Conservation (phyloP, 2,888 invertebrate species). For the Sipunculus nudus region DNA sequence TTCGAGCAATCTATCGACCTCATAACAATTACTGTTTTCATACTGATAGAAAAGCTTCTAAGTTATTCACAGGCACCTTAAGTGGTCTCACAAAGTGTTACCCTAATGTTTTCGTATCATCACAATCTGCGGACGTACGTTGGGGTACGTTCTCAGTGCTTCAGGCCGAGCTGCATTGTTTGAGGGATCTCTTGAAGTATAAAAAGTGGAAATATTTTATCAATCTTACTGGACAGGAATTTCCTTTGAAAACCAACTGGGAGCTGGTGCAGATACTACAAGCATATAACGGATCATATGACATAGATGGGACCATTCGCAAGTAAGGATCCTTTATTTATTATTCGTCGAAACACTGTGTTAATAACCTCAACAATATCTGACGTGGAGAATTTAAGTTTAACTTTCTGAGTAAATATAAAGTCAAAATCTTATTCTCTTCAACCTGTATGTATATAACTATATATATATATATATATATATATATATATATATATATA, state of each 20-base stretch:
- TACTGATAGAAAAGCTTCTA: constrained; percentile 43
- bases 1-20: constrained; percentile 33
- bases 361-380: too few relatives aligned
- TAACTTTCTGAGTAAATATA: too few relatives aligned
- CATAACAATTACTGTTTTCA: constrained; percentile 55
- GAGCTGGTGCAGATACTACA: constrained; percentile 28
- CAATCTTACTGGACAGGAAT: constrained; percentile 35
- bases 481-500: too few relatives aligned
- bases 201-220: constrained; percentile 32
- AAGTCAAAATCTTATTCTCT: too few relatives aligned
- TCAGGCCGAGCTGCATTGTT: constrained; percentile 24
- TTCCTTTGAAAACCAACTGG: constrained; percentile 33
- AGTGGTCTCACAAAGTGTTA: constrained; percentile 42
- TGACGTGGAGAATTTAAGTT: too few relatives aligned
- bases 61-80: constrained; percentile 23
- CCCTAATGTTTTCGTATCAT: constrained; percentile 48
- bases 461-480: too few relatives aligned
- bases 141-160: constrained; percentile 31
- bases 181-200: constrained; percentile 1
- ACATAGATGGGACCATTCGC: too few relatives aligned
- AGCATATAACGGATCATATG: constrained; percentile 26
- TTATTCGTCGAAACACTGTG: too few relatives aligned
- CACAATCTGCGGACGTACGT: constrained; percentile 40
- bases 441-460: too few relatives aligned
- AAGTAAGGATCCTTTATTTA: not conserved